A percentile compares a stretch with the other conserved stretches of the same genome.
These are phyloP conservation scores for Idaea dimidiata DNA, from an alignment of 2,888 invertebrate species.

Conservation along the genomic window DNA sequence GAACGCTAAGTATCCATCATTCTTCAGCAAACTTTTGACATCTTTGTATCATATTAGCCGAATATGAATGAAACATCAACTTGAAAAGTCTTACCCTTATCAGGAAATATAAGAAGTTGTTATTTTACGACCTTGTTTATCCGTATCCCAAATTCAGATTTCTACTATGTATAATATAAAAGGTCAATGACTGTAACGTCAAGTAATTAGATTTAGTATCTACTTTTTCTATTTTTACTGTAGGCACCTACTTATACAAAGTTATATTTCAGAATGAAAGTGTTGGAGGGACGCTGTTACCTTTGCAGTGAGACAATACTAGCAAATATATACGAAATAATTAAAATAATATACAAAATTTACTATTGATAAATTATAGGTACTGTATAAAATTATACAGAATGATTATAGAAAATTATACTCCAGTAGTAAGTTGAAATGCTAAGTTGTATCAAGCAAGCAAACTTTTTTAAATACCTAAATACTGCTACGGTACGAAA, in stretches of 20 bases:
- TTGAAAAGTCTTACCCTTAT: conserved; percentile 46
- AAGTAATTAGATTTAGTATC: neutral
- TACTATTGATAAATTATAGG: too few relatives aligned
- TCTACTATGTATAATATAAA: conserved; percentile 18
- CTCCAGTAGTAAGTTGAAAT: too few relatives aligned
- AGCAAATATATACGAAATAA: too few relatives aligned
- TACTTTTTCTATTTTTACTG: neutral
- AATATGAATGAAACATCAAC: conserved; percentile 32
- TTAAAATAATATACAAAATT: too few relatives aligned
- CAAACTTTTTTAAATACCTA: too few relatives aligned
- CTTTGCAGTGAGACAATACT: too few relatives aligned
- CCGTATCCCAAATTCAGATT: conserved; percentile 33
- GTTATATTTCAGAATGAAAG: too few relatives aligned
- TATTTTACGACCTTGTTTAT: conserved; percentile 58
- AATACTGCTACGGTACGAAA: neutral
- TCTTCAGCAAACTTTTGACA: neutral
- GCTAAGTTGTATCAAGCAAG: too few relatives aligned
- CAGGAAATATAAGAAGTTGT: conserved; percentile 50
- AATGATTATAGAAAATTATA: too few relatives aligned
- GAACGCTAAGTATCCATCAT: neutral
- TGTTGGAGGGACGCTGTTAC: too few relatives aligned
- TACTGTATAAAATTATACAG: too few relatives aligned
- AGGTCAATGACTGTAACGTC: conserved; percentile 25
- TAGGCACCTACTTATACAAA: too few relatives aligned
- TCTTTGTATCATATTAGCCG: neutral